phyloP scores from a whole-genome alignment of 2,888 invertebrate species.

The Xylota segnis region DNA sequence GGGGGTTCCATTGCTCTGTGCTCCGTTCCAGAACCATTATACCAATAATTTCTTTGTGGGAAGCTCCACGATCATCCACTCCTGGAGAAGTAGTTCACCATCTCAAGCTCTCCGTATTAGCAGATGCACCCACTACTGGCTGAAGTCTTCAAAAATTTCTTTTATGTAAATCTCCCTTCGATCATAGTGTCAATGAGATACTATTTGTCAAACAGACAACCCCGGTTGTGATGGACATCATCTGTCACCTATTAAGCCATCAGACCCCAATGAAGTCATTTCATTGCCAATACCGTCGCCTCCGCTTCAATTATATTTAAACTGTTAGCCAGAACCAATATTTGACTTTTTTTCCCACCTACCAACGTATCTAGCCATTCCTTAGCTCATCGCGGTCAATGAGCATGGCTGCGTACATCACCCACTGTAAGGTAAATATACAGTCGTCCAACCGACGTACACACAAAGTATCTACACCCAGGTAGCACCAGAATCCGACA shows the following conservation, averaged over 20 bases:
- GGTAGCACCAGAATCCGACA: constrained; percentile 43
- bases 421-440: constrained; percentile 46
- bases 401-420: constrained; percentile 42
- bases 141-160: too few species aligned
- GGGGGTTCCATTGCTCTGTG: too few species aligned
- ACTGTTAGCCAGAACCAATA: constrained; percentile 40
- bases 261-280: constrained; percentile 27
- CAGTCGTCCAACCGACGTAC: constrained; percentile 11
- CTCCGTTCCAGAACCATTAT: too few species aligned
- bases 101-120: too few species aligned
- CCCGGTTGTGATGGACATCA: background rate
- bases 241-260: constrained; percentile 5
- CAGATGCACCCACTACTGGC: too few species aligned
- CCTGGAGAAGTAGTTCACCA: too few species aligned
- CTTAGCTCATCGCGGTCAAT: constrained; percentile 21
- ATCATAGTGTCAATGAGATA: background rate
- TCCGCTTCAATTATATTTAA: constrained; percentile 13
- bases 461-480: constrained; percentile 8
- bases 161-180: too few species aligned
- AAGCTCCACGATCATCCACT: too few species aligned
- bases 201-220: background rate
- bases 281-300: constrained; percentile 6
- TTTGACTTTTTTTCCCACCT: constrained; percentile 11
- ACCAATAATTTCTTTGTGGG: too few species aligned
- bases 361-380: background rate